Evolutionary conservation across 1,140 invertebrate genomes (phyloP), one percentile per base, ranked within the genome.

Genomic region (Drosophila gunungcola): DNA sequence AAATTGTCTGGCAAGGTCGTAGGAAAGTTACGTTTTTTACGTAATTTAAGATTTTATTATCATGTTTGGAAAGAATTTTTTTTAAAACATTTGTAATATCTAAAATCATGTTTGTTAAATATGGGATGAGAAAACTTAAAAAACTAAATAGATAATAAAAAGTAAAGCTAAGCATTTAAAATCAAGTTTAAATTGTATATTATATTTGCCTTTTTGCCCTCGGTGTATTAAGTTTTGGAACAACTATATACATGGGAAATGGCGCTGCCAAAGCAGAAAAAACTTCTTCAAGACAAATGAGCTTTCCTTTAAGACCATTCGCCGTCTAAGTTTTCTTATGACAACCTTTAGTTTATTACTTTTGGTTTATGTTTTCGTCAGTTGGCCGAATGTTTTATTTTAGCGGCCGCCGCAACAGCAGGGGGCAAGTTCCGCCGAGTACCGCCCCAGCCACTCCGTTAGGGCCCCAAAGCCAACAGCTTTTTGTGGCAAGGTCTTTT

Each of bases 341-440:
- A 67, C 73, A 73, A 78, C 69, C 78, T 78, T 74, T 82, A 63
- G 56, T 82, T 82, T 82, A 85, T 85, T 84, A 85, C 73, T 85
- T 68, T 73, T 67, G 81, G 73, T 73, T 80, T 85, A 78, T 78
- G 80, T 75, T 73, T 80, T 72, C 77, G 60, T 85, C 74, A 76
- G 81, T 83, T 67, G 70, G 61, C 70, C 65, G 63, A 75, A 83
- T 84, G 77, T 86, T 78, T 80, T 77, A 64, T 61, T 81, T 76
- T 68, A 54, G 65, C 29, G 42, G 38, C 68, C 36, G 65, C 10
- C 29, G 49, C 65, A 73, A 64, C 83, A 88, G 78, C 83, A 72
- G 78, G 69, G 68, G 61, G 51, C 55, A 67, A 53, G 49, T 73
- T 49, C 55, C 64, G 67, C 27, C 13, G 51, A 39, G 12, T 10